Base-by-base conservation (phyloP, 1,140 invertebrate genomes). In the Pseudomyrmex pallidus region DNA sequence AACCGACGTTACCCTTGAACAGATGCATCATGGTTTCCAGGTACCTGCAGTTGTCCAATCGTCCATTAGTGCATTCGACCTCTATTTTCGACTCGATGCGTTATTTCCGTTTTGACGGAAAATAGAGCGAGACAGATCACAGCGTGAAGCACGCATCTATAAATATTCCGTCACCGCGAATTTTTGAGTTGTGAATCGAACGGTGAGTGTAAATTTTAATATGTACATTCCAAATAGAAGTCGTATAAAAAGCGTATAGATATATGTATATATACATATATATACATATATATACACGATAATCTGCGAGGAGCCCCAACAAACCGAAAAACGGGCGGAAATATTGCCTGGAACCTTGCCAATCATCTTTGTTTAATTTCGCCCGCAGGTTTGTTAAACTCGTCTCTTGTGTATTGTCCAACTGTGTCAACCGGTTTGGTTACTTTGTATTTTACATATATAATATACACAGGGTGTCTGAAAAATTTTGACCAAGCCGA, bases 1-100 rank as follows among this genome's bases (percentile, higher is more conserved):
- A 96, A 61, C 97, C 96, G 64, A 97, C 96, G 93, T 97, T 97
- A 56, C 96, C 97, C 90, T 96, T 96, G 88, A 97, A 96, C 67
- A 97, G 94, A 91, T 97, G 97, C 89, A 96, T 96, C 83, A 97
- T 94, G 0, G 96, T 97, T 91, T 97, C 96, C 73, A 95, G 70
- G 90, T 96, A 97, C 85, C 96, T 97, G 88, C 78, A 94, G 91
- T 80, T 78, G 50, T 84, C 46, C 74, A 84, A 78, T 78, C 52
- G 25, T 62, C 25, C 25, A 62, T 82, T 85, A 83, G 48, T 67
- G 44, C 13, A 7, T n/a, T 64, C 15, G 7, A 54, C 46, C 0
- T 35, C 35, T 72, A 48, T 59, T 80, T 8, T 72, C n/a, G 7
- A 59, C 20, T 78, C 20, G 13, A 70, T 5, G 17, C 35, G 9